Base-by-base conservation (phyloP, 2,888 invertebrate species). In the Andricus curvator region DNA sequence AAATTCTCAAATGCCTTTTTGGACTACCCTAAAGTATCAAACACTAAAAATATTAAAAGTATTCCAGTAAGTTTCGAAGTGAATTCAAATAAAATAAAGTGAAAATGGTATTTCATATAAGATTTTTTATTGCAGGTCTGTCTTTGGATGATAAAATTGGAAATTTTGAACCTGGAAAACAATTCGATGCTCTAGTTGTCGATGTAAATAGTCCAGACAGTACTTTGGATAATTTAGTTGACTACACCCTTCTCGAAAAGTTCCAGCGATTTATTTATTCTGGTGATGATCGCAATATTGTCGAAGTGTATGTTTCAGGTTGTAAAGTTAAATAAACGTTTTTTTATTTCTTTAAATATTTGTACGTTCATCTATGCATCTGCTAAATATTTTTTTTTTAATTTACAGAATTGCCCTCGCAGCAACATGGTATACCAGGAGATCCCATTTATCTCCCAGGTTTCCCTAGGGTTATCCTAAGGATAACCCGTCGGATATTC, bases 281-380 rank as follows among this genome's bases (percentile, higher is more conserved):
- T 20, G 98, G 97, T 0, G 97, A 98, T 91, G 97, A 98, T 91
- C 95, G 97, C 83, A 98, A 98, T 91, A 96, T 98, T 83, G 80
- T 90, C 0, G 94, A 95, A 85, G 97, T 97, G 2, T 98, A 95
- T 93, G 96, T 98, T 3, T 94, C 95, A 81, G 98, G 98, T 6
- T 93, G 93, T 84, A 91, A 93, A 88, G 94, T 96, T 9, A 95
- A 94, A 88, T 81, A 84, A 81, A n/a, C 51, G 2, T 0, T n/a
- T 56, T 22, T 11, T 9, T n/a, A 56, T 56, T 56, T 56, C n/a
- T n/a, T n/a, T 11, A n/a, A 56, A 56, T n/a, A n/a, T 56, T n/a
- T 22, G 56, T 22, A 62, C 4, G 15, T 62, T 11, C 11, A 22
- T 25, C n/a, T n/a, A 56, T 13, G 22, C 11, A 60, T 25, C 13